Evolutionary conservation across 2,888 invertebrate genomes (phyloP), one percentile per base, ranked within the genome.

Genomic region (Corbicula japonica): DNA sequence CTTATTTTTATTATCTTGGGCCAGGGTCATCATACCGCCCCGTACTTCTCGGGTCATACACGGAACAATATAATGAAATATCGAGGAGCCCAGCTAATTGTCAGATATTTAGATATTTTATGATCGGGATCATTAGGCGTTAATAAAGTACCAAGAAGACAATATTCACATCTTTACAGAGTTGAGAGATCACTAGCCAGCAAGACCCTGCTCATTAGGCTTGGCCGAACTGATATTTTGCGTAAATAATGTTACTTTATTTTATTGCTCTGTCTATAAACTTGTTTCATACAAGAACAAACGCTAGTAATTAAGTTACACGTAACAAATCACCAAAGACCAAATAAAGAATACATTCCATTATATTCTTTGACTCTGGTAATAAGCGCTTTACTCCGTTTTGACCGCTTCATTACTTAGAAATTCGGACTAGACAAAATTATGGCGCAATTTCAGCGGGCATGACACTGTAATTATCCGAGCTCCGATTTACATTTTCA

Each of bases 301-400:
- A 2, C 32, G 15, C 28, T 56, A 48, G 35, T 76, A 76, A 76
- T 76, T 68, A 70, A 62, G 70, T 69, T 76, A 69, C 54, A 58
- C 58, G 50, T 72, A 72, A 77, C 71, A 72, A 77, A 63, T 70
- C 65, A 48, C 48, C 48, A 21, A 52, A 61, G 63, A 76, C 65
- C 60, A 60, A 63, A 60, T 77, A 77, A 77, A 77, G 71, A 63
- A 71, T 66, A 70, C 71, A 10, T 26, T 0, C 23, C 3, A 5
- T 23, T 18, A 32, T 23, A 61, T 72, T 72, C 66, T 71, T 50
- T 65, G 66, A 34, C 44, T 46, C 41, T 61, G 71, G 62, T 68
- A 50, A 61, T 46, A 62, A 28, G 60, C 52, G n/a, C 62, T 52
- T 68, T 52, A 44, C 62, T 41, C 15, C 35, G 35, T 23, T 54